A percentile compares a stretch with the other conserved stretches of the same genome.
These are phyloP conservation scores for Rhodinocichla rosea DNA, from an alignment of 2,113 vertebrate species.

Conservation along the genomic window DNA sequence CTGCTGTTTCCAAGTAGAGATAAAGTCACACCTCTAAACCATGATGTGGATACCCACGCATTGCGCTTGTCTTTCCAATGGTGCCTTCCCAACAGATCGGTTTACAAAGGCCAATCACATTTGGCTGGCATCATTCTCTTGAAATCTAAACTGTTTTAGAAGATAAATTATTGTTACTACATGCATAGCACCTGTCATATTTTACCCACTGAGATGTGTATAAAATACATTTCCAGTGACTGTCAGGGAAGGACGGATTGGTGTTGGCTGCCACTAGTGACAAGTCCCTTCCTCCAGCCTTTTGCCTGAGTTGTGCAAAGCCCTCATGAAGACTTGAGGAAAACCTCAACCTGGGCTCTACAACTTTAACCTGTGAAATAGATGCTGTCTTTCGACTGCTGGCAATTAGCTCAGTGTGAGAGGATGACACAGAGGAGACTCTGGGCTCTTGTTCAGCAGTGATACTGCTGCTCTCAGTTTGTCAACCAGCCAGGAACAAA, in stretches of 20 bases:
- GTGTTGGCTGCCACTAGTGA: neutral
- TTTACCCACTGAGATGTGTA: neutral
- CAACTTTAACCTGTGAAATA: neutral
- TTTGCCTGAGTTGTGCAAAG: neutral
- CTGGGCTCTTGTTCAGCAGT: conserved; percentile 20
- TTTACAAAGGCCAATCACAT: neutral
- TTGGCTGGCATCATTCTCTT: neutral
- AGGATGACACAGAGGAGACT: neutral
- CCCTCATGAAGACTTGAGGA: neutral
- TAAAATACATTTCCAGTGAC: neutral
- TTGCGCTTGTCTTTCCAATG: neutral
- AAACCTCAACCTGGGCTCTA: neutral
- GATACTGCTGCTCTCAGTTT: neutral
- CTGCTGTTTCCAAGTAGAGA: neutral
- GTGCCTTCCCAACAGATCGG: neutral
- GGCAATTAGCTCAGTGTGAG: neutral
- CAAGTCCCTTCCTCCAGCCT: neutral
- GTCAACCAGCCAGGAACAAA: conserved; percentile 49
- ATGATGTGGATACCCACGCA: neutral
- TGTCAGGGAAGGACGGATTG: neutral
- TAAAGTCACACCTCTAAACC: neutral
- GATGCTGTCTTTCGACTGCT: neutral
- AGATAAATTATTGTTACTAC: conserved; percentile 14
- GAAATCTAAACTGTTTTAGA: neutral
- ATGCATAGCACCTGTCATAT: neutral